Conservation (phyloP, 1,140 invertebrate species). For the Cherax quadricarinatus region DNA sequence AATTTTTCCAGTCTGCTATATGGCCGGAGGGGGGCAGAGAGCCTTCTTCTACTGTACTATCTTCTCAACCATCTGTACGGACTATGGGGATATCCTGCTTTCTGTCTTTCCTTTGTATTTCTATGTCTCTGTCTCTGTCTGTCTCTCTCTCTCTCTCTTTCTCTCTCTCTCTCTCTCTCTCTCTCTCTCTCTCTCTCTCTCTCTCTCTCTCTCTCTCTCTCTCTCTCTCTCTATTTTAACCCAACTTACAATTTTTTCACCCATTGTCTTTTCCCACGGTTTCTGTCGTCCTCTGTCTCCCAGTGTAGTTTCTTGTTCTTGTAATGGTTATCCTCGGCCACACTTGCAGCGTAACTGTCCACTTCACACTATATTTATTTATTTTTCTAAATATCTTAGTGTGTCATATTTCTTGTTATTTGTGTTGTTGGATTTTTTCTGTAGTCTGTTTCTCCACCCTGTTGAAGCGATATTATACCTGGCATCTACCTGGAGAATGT, state of each 20-base stretch:
- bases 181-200: constrained; percentile 10
- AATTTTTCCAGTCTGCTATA: too few relatives aligned
- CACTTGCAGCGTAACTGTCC: neutral
- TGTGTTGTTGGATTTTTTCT: neutral
- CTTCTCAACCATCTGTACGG: too few relatives aligned
- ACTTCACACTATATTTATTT: neutral
- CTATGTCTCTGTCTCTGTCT: neutral
- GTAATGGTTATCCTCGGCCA: neutral
- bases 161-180: constrained; percentile 10
- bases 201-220: neutral
- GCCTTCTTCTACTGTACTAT: too few relatives aligned
- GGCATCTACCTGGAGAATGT: too few relatives aligned
- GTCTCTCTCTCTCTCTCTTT: neutral
- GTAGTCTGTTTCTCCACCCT: neutral
- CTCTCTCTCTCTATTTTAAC: neutral
- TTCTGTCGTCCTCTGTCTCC: neutral
- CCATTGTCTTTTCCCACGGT: neutral
- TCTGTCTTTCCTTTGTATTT: neutral
- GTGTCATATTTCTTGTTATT: neutral
- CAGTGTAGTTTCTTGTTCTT: neutral
- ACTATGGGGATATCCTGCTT: too few relatives aligned
- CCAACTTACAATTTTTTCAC: neutral
- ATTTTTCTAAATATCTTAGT: neutral
- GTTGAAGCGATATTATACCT: too few relatives aligned
- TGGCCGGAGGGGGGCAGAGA: too few relatives aligned